Base-by-base conservation (phyloP, 2,888 invertebrate genomes). In the Pseudococcus jackbeardsleyi region DNA sequence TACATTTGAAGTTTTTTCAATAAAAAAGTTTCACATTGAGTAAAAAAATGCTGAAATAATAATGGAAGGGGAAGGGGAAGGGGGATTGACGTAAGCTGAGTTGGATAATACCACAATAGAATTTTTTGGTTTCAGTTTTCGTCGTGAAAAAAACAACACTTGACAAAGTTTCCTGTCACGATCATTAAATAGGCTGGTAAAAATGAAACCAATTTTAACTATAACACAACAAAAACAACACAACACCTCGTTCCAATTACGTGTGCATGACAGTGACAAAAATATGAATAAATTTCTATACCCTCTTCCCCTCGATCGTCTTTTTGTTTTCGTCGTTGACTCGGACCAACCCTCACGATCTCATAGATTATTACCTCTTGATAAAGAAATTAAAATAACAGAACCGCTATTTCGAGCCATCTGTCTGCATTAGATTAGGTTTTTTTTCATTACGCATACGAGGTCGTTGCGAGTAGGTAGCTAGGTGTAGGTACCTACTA, bases 381-480 rank as follows among this genome's bases (percentile, higher is more conserved):
- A 54, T 54, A 54, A 54, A 54, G n/a, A 54, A 54, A 54, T 54
- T 54, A 54, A 54, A 54, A 54, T n/a, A 54, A 54, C 54, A 54
- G 17, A 54, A 54, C n/a, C n/a, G n/a, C 54, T 6, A 54, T 54
- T 54, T 54, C n/a, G 6, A 54, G 54, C 54, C 54, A 54, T 54
- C 54, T 54, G 54, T 54, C 54, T n/a, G n/a, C 54, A 54, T 54
- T 54, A 54, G n/a, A 54, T 54, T 54, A 54, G 54, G 17, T 54
- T 15, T 54, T 54, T 54, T 54, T 54, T 54, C n/a, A 54, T n/a
- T n/a, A 54, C n/a, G 54, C 54, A n/a, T n/a, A 54, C 54, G 54
- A 54, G n/a, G n/a, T 15, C 54, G n/a, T 50, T 15, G 12, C 54
- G n/a, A 54, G 54, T 54, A n/a, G 5, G 17, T 50, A 50, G 17